Conservation (phyloP, 2,888 invertebrate genomes). For the Sthenelais limicola region DNA sequence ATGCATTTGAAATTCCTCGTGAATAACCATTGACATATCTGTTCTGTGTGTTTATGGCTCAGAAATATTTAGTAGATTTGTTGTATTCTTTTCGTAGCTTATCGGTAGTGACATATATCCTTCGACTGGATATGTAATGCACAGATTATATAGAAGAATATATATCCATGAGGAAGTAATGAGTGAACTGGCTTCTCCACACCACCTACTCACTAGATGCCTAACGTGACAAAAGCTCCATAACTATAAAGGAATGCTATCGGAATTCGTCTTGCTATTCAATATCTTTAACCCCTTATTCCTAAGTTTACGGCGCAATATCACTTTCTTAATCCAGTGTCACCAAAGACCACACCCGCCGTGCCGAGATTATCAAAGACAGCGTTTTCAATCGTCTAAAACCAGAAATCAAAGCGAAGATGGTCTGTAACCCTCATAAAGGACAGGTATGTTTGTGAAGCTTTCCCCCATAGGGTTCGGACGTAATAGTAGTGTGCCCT, state of each 20-base stretch:
- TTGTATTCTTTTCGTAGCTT: not conserved
- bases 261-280: too few species aligned
- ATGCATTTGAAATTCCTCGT: not conserved
- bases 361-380: conserved; percentile 59
- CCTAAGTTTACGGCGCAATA: too few species aligned
- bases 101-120: not conserved
- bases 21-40: not conserved
- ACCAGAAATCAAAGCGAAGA: conserved; percentile 59
- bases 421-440: conserved; percentile 60
- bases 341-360: conserved; percentile 54
- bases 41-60: not conserved
- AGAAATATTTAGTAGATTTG: not conserved
- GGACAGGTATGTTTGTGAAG: conserved; percentile 59
- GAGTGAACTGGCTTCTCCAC: too few species aligned
- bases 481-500: too few species aligned
- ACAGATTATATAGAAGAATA: too few species aligned
- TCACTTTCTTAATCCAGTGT: conserved; percentile 55
- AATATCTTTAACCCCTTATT: too few species aligned
- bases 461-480: too few species aligned
- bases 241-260: too few species aligned
- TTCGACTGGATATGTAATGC: too few species aligned
- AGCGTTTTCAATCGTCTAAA: conserved; percentile 57
- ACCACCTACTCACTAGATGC: too few species aligned
- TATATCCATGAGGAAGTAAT: too few species aligned
- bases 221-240: too few species aligned